phyloP scores from a whole-genome alignment of 1,140 invertebrate species.

The Drosophila insularis region DNA sequence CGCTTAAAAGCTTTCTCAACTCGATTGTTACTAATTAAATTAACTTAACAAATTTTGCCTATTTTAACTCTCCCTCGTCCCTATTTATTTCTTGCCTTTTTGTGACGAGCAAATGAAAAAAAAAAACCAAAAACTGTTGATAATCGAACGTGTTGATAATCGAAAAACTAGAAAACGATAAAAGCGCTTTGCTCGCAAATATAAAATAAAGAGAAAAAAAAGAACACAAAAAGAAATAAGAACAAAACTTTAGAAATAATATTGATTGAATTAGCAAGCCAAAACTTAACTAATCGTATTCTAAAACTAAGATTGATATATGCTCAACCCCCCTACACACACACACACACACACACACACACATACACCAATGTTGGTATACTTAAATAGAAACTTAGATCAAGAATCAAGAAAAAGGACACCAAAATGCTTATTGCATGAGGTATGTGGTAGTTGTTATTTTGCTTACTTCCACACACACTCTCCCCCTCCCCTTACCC shows the following conservation, averaged over 20 bases:
- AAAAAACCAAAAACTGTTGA: constrained; percentile 45
- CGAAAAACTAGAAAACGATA: constrained; percentile 23
- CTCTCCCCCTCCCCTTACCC: background rate
- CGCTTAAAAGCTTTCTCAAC: constrained; percentile 30
- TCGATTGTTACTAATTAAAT: constrained; percentile 27
- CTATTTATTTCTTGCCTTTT: constrained; percentile 17
- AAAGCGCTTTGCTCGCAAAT: background rate
- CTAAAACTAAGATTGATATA: constrained; percentile 5
- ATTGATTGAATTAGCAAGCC: background rate
- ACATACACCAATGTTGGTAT: background rate
- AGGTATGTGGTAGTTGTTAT: constrained; percentile 16
- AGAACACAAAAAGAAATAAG: background rate
- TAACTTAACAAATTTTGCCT: background rate
- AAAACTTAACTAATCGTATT: background rate
- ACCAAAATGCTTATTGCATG: constrained; percentile 33
- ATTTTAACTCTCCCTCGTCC: background rate
- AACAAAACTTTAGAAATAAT: too few relatives aligned
- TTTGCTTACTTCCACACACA: background rate
- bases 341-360: background rate
- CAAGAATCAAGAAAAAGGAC: background rate
- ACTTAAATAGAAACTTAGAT: background rate
- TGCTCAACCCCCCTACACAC: constrained; percentile 2
- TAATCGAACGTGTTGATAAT: constrained; percentile 63
- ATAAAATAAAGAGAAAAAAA: constrained; percentile 1
- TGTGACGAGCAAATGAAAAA: constrained; percentile 27